These are phyloP conservation scores for Psittacula derbiana DNA, from an alignment of 2,797 vertebrate genomes.

Conservation along the genomic window DNA sequence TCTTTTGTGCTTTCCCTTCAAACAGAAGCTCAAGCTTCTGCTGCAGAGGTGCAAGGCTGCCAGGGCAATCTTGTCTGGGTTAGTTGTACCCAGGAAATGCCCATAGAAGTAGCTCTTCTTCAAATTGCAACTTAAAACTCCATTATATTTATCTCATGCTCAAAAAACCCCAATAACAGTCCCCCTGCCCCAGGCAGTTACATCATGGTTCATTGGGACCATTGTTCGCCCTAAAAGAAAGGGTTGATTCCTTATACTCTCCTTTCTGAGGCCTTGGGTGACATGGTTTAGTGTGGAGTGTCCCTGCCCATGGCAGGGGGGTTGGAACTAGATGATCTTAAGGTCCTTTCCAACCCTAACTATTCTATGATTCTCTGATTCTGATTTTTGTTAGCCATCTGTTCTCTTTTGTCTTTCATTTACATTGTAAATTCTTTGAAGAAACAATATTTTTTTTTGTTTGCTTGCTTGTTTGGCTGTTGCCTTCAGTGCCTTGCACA, in stretches of 20 bases:
- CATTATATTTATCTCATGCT: neutral
- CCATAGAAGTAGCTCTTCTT: neutral
- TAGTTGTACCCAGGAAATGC: neutral
- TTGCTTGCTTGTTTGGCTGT: neutral
- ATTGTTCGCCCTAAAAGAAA: neutral
- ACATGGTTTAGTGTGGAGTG: too few species aligned
- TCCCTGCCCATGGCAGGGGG: too few species aligned
- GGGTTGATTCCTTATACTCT: neutral
- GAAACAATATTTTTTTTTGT: neutral
- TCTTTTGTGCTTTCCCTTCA: neutral
- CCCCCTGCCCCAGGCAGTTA: neutral
- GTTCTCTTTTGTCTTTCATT: neutral
- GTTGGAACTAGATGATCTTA: too few species aligned
- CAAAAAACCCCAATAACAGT: neutral
- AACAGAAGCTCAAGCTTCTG: neutral
- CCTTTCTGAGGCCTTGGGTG: neutral
- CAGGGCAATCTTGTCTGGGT: accelerated
- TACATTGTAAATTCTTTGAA: neutral
- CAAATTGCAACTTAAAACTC: neutral
- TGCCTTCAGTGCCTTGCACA: neutral
- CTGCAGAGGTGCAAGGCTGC: neutral
- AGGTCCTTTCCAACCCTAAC: too few species aligned
- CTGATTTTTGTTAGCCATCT: neutral
- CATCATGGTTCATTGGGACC: neutral
- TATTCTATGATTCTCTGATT: too few species aligned